phyloP scores from a whole-genome alignment of 2,888 invertebrate genomes.

The Campaea margaritaria region DNA sequence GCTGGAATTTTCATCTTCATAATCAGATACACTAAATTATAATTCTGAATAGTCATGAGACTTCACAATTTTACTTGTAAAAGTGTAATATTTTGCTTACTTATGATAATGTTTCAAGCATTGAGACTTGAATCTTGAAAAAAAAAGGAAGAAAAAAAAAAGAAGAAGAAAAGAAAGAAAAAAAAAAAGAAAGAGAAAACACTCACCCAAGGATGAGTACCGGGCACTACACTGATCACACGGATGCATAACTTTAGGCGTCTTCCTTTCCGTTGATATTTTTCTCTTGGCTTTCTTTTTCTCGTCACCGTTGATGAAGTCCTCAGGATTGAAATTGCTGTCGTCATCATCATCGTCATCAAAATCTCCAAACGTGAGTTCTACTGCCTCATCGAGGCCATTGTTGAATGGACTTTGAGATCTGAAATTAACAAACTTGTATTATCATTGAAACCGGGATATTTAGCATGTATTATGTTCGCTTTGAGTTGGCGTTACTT shows the following conservation, averaged over 20 bases:
- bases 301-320: constrained; percentile 36
- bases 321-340: constrained; percentile 42
- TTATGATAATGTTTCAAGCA: too few relatives aligned
- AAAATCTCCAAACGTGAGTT: constrained; percentile 56
- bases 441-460: neutral
- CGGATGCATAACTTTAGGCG: constrained; percentile 62
- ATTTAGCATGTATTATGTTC: too few relatives aligned
- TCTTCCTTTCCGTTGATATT: constrained; percentile 46
- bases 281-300: constrained; percentile 50
- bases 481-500: too few relatives aligned
- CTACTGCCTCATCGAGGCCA: constrained; percentile 49
- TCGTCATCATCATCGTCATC: constrained; percentile 63
- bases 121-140: too few relatives aligned
- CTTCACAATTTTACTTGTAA: too few relatives aligned
- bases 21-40: too few relatives aligned
- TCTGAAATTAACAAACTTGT: constrained; percentile 46
- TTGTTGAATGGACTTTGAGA: constrained; percentile 63
- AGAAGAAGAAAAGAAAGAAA: too few relatives aligned
- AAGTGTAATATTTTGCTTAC: too few relatives aligned
- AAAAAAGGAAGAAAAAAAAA: too few relatives aligned
- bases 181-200: too few relatives aligned
- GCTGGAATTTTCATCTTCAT: too few relatives aligned
- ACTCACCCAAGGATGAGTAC: constrained; percentile 69
- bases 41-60: too few relatives aligned
- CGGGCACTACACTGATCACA: constrained; percentile 76